Evolutionary conservation across 2,888 invertebrate species (phyloP).

Genomic region (Hemicrepidius hirtus): DNA sequence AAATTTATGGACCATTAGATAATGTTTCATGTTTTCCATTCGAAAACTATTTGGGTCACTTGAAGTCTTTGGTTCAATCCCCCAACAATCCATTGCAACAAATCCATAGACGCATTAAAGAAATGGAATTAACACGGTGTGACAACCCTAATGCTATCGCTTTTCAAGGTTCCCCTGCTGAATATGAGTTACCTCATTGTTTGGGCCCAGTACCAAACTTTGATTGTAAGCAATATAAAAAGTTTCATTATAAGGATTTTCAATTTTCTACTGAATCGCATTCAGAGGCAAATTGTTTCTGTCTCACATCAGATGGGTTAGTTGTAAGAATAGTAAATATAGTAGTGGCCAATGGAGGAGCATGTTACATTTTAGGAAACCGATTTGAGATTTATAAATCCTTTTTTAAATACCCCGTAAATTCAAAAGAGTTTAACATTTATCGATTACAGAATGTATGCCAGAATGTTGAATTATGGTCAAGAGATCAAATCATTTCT

Average conservation of each 20-base stretch:
- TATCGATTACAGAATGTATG: conserved; percentile 6
- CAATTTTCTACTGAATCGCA: conserved; percentile 1
- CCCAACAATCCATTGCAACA: conserved; percentile 47
- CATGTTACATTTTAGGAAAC: no score
- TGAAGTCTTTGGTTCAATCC: conserved; percentile 46
- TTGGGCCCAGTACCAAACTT: conserved; percentile 24
- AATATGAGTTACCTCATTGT: background rate
- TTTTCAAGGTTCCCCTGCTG: no score
- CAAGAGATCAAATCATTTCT: conserved; percentile 2
- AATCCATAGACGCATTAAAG: conserved; percentile 32
- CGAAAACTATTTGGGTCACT: conserved; percentile 39
- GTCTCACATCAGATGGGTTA: no score
- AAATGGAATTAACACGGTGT: conserved; percentile 13
- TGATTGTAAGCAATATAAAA: conserved; percentile 19
- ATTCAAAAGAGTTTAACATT: conserved; percentile 29
- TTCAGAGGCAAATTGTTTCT: no score
- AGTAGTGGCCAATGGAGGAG: no score
- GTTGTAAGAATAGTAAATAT: no score
- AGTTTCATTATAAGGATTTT: background rate
- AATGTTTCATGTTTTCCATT: no score
- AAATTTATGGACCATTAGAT: no score
- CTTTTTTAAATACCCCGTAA: conserved; percentile 28
- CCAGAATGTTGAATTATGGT: no score
- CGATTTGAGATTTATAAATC: no score
- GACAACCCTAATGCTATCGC: conserved; percentile 18